Base-by-base conservation (phyloP, 2,888 invertebrate species). In the Campoplex nolae region DNA sequence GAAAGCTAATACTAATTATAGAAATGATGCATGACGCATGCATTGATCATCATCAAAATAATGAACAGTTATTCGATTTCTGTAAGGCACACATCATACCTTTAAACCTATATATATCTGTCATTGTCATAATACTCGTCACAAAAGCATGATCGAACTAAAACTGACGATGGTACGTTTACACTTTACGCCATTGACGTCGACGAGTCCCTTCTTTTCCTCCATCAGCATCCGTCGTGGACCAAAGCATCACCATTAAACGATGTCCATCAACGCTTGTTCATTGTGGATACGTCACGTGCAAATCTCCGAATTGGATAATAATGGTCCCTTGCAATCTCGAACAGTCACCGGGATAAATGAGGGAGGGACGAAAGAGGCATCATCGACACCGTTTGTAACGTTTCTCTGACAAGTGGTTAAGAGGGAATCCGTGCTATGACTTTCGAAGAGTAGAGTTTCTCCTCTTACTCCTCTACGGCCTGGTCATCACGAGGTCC, bases 121-220 rank as follows among this genome's bases (percentile, higher is more conserved):
- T 6, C 3, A 18, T 2, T 28, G 54, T 70, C 83, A 62, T 74
- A 71, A 78, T 75, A 58, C 65, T 74, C 35, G 68, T 83, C 51
- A 56, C 28, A 28, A 80, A 65, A 71, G 67, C 54, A 73, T 81
- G 23, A 65, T 58, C 73, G 80, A 77, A 81, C 62, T 76, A 48
- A 70, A 68, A 48, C 32, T 76, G 76, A 48, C 51, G 70, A 76
- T 42, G 35, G 54, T 70, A 88, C 89, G 89, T 88, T 90, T 88
- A 88, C 84, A 89, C 91, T 92, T 92, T 88, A 89, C 89, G 81
- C 90, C 90, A 91, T 92, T 92, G 91, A 92, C 91, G 91, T 89
- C 78, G 83, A 73, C 77, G 23, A 48, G n/a, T 83, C 68, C 23
- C 58, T 76, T 38, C 23, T 58, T 48, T 67, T 13, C 38, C 23